A percentile compares a stretch with the other conserved stretches of the same genome.
These are phyloP conservation scores for Tenualosa ilisha DNA, from an alignment of 2,797 vertebrate genomes.

Conservation along the genomic window DNA sequence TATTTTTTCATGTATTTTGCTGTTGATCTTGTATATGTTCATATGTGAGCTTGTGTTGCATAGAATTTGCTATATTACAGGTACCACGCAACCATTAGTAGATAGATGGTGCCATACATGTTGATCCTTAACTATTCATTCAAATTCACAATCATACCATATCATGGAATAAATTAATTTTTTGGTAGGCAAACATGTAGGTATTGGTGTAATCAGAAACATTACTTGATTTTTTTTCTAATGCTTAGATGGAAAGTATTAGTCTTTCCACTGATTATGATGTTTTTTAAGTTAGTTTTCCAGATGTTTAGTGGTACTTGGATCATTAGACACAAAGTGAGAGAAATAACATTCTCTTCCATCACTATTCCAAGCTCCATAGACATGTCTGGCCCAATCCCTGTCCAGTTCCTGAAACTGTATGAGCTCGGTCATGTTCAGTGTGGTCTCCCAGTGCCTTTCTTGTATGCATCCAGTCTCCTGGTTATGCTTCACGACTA, in stretches of 20 bases:
- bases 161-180: not conserved
- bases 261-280: not conserved
- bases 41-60: not conserved
- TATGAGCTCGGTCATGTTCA: not conserved
- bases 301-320: not conserved
- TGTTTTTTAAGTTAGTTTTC: not conserved
- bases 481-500: not conserved
- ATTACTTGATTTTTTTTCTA: not conserved
- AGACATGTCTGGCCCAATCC: not conserved
- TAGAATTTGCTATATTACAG: not conserved
- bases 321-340: not conserved
- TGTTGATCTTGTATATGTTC: not conserved
- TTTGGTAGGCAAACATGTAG: not conserved
- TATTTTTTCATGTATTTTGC: not conserved
- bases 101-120: not conserved
- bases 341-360: not conserved
- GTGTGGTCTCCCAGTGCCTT: not conserved
- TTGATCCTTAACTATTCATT: not conserved
- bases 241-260: not conserved
- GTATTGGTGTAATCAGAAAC: not conserved
- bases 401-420: not conserved
- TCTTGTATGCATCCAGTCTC: not conserved
- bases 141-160: not conserved
- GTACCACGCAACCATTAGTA: not conserved
- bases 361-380: not conserved